Evolutionary conservation across 2,888 invertebrate species (phyloP).

Genomic region (Digitonthophagus gazella): DNA sequence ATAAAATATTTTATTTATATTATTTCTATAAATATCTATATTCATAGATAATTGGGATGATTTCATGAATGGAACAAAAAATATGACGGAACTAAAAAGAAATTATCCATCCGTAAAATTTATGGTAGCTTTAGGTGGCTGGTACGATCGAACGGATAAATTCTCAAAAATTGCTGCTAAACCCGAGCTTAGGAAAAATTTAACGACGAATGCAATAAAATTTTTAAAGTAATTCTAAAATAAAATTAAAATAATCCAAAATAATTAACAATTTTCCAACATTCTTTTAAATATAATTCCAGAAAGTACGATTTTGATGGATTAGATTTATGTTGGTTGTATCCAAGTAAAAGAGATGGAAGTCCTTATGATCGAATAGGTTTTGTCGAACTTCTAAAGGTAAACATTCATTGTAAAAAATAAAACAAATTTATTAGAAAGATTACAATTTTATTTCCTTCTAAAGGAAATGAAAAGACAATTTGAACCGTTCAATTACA

Average conservation of each 20-base stretch:
- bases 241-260: too few species aligned
- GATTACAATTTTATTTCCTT: not conserved
- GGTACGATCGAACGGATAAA: not conserved
- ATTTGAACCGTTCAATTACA: not conserved
- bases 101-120: constrained; percentile 2
- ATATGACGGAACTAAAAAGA: not conserved
- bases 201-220: not conserved
- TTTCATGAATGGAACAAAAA: not conserved
- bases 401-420: not conserved
- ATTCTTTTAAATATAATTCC: not conserved
- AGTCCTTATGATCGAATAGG: not conserved
- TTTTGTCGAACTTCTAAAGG: not conserved
- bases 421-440: not conserved
- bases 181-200: not conserved
- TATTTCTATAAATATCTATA: too few species aligned
- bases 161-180: not conserved
- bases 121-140: constrained; percentile 5
- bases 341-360: constrained; percentile 6
- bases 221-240: constrained; percentile 5
- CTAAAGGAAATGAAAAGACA: not conserved
- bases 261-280: too few species aligned
- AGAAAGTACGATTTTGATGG: constrained; percentile 9
- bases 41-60: constrained; percentile 2
- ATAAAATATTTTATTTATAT: too few species aligned
- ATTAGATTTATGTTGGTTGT: constrained; percentile 11